These are phyloP conservation scores for Parazoanthus darwini DNA, from an alignment of 92 coral and sea anemone genomes.

Conservation along the genomic window DNA sequence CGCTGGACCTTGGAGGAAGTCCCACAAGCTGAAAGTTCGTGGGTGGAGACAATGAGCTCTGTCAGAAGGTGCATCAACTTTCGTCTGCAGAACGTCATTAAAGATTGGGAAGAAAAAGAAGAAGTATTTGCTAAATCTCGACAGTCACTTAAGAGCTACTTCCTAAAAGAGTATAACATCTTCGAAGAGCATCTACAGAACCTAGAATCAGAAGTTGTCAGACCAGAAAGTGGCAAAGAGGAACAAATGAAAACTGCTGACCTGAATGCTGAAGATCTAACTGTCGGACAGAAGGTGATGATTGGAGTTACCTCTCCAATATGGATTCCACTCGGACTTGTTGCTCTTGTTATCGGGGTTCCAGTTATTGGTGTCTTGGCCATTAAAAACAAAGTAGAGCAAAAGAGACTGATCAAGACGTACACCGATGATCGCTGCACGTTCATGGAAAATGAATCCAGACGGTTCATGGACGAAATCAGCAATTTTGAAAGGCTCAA, in stretches of 20 bases:
- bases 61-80: not conserved
- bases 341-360: constrained; percentile 43
- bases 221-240: not conserved
- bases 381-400: constrained; percentile 38
- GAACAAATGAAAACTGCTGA: not conserved
- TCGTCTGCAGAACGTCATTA: not conserved
- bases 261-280: not conserved
- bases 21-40: constrained; percentile 11
- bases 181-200: too few species aligned
- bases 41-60: constrained; percentile 7
- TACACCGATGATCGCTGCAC: constrained; percentile 44
- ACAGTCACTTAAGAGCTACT: not conserved
- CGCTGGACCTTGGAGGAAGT: not conserved
- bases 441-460: constrained; percentile 39
- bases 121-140: not conserved
- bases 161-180: too few species aligned
- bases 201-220: too few species aligned
- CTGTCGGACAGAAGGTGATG: constrained; percentile 3
- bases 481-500: not conserved
- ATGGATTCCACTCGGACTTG: constrained; percentile 54
- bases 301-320: constrained; percentile 29
- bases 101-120: constrained; percentile 29
- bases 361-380: constrained; percentile 43
- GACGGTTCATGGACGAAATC: constrained; percentile 15
- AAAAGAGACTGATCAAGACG: constrained; percentile 12